Evolutionary conservation across 2,888 invertebrate genomes (phyloP).

Genomic region (Drosophila putrida): DNA sequence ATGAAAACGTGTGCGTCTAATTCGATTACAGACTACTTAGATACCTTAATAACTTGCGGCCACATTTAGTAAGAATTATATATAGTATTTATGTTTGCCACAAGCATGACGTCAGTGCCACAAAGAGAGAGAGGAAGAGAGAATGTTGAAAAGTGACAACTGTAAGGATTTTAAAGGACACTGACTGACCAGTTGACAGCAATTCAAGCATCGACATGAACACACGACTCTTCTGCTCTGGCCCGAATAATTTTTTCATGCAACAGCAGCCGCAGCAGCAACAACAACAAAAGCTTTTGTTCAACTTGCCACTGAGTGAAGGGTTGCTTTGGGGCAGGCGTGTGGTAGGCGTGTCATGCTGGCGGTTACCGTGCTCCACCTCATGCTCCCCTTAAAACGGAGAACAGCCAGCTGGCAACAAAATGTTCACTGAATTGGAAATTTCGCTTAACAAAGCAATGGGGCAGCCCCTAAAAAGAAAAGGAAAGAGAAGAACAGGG

Average conservation of each 20-base stretch:
- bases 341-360: slow-evolving; percentile 2
- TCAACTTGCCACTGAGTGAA: slow-evolving; percentile 34
- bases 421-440: slow-evolving; percentile 79
- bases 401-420: slow-evolving; percentile 57
- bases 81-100: slow-evolving; percentile 7
- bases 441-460: slow-evolving; percentile 67
- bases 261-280: slow-evolving; percentile 1
- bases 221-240: slow-evolving; percentile 7
- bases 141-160: slow-evolving; percentile 17
- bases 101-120: slow-evolving; percentile 10
- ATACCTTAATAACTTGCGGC: slow-evolving; percentile 6
- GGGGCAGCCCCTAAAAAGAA: not conserved
- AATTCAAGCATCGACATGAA: slow-evolving; percentile 27
- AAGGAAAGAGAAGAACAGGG: not conserved
- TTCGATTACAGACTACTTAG: slow-evolving; percentile 23
- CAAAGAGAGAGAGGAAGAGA: not conserved
- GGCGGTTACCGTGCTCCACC: slow-evolving; percentile 8
- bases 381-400: slow-evolving; percentile 7
- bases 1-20: slow-evolving; percentile 21
- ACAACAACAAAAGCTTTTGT: slow-evolving; percentile 52
- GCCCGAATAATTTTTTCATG: slow-evolving; percentile 36
- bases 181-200: slow-evolving; percentile 29
- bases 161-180: slow-evolving; percentile 30
- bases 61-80: slow-evolving; percentile 2
- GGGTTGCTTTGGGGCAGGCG: slow-evolving; percentile 7